Conservation (phyloP, 2,113 vertebrate species). For the Mesitornis unicolor region DNA sequence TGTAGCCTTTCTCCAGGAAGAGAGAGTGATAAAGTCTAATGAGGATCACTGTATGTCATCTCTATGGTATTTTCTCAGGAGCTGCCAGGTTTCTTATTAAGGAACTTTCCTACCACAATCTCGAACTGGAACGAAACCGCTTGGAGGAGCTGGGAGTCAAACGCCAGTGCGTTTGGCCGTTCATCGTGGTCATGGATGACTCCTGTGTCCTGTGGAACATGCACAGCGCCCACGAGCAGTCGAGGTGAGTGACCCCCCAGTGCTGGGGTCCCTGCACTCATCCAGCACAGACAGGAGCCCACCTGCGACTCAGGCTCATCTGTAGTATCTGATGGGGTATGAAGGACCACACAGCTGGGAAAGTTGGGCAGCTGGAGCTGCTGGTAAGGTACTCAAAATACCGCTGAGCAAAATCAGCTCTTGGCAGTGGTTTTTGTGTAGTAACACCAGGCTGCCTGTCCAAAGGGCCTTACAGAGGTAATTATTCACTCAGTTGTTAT, state of each 20-base stretch:
- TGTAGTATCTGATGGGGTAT: neutral
- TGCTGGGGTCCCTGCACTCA: neutral
- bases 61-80: conserved; percentile 72
- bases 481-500: neutral
- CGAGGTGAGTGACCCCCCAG: conserved; percentile 66
- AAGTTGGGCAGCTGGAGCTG: neutral
- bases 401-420: neutral
- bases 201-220: conserved; percentile 94
- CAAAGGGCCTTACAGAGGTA: neutral
- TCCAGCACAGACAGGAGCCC: neutral
- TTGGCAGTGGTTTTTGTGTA: neutral
- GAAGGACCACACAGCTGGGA: neutral
- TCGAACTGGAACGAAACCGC: conserved; percentile 94
- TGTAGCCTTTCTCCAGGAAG: neutral
- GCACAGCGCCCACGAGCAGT: conserved; percentile 75
- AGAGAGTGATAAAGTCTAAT: neutral
- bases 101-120: conserved; percentile 95
- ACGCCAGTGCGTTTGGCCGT: conserved; percentile 93
- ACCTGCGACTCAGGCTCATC: neutral
- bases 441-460: neutral
- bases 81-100: conserved; percentile 97
- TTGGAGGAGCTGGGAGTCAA: conserved; percentile 89
- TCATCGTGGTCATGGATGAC: conserved; percentile 96
- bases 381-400: rapidly evolving
- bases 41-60: neutral